Evolutionary conservation across 2,888 invertebrate species (phyloP).

Genomic region (Andrena dorsata): DNA sequence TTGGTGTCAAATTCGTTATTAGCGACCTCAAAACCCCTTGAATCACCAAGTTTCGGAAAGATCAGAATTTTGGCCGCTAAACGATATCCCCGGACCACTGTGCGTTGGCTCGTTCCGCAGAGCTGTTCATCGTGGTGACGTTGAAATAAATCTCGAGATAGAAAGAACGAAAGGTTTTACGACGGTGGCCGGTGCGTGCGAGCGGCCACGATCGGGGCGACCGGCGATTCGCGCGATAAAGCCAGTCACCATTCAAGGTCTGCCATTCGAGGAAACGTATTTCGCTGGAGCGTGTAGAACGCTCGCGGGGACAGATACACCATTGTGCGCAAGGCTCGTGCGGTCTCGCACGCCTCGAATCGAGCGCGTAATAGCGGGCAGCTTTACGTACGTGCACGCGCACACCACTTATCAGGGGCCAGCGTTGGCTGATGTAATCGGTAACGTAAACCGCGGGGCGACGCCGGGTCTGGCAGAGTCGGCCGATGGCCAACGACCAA

Average conservation of each 20-base stretch:
- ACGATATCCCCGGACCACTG: too few relatives aligned
- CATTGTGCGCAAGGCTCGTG: conserved; percentile 13
- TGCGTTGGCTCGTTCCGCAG: too few relatives aligned
- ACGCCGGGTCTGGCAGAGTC: conserved; percentile 73
- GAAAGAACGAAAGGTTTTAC: background rate
- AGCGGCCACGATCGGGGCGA: conserved; percentile 1
- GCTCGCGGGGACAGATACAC: conserved; percentile 1
- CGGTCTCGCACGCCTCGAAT: conserved; percentile 27
- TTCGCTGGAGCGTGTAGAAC: conserved; percentile 23
- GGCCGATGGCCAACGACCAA: conserved; percentile 68
- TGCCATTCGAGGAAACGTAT: conserved; percentile 34
- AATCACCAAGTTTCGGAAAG: too few relatives aligned
- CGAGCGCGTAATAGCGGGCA: conserved; percentile 48
- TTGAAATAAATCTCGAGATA: background rate
- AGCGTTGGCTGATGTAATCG: conserved; percentile 57
- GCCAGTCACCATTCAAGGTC: conserved; percentile 67
- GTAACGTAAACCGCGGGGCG: conserved; percentile 69
- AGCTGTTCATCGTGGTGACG: background rate
- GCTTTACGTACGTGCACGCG: conserved; percentile 6
- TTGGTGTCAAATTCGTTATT: too few relatives aligned
- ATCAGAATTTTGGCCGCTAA: too few relatives aligned
- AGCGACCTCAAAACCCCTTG: too few relatives aligned
- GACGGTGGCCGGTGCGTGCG: background rate
- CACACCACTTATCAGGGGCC: conserved; percentile 30
- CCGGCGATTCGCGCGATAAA: conserved; percentile 37